Percentiles rank a stretch among this genome's conserved stretches.
These are phyloP conservation scores for Neoascia interrupta DNA, from an alignment of 2,888 invertebrate species.

Conservation along the genomic window DNA sequence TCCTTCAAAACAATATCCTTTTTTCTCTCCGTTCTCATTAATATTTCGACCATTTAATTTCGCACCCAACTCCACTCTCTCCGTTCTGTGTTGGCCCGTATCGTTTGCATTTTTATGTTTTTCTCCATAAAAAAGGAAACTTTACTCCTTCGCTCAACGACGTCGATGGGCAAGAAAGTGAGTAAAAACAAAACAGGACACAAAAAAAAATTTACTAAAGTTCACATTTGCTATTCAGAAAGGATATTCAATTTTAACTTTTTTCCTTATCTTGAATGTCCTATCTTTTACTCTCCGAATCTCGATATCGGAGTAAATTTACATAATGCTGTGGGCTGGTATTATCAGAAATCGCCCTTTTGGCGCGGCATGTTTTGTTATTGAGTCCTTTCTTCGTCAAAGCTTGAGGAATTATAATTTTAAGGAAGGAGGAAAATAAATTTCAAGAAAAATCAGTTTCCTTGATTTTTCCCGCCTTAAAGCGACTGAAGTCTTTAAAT, in stretches of 20 bases:
- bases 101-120: conserved; percentile 61
- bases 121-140: conserved; percentile 50
- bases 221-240: conserved; percentile 64
- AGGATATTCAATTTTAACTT: conserved; percentile 68
- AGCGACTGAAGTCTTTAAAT: too few relatives aligned
- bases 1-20: conserved; percentile 36
- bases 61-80: conserved; percentile 21
- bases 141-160: conserved; percentile 25
- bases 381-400: too few relatives aligned
- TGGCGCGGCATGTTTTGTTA: too few relatives aligned
- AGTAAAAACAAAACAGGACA: neutral
- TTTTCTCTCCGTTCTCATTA: conserved; percentile 59
- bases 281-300: conserved; percentile 40
- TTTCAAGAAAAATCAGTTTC: too few relatives aligned
- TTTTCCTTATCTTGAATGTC: conserved; percentile 62
- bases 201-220: conserved; percentile 45
- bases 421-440: too few relatives aligned
- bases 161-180: conserved; percentile 10
- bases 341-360: conserved; percentile 27
- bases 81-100: too few relatives aligned
- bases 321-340: conserved; percentile 50
- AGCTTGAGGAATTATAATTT: too few relatives aligned
- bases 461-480: too few relatives aligned
- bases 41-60: conserved; percentile 66
- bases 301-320: conserved; percentile 51